Evolutionary conservation across 2,888 invertebrate genomes (phyloP), one percentile per base, ranked within the genome.

Genomic region (Micoletzkya japonica): DNA sequence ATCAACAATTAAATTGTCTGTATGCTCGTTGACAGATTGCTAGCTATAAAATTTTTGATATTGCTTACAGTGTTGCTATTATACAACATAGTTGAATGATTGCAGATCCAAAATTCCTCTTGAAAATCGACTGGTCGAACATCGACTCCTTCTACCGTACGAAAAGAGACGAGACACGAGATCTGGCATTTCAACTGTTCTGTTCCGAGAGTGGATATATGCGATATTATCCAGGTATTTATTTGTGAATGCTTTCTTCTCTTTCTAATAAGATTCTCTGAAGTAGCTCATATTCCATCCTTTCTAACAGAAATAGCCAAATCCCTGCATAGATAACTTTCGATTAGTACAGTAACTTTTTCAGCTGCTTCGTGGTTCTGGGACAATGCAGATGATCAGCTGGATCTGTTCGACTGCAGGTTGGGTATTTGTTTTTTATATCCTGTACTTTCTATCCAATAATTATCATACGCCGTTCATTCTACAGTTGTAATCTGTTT

Each of bases 121-220:
- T 92, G 87, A 94, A 94, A 44, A 93, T 97, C 72, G 89, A 91
- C 85, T 97, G 96, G 95, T 94, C 96, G 0, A 91, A 92, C 86
- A 89, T 88, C 26, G 89, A 98, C 66, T 93, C 95, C n/a, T 74
- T 82, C 28, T 85, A 83, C 64, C 79, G 82, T 39, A 76, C 80
- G 4, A 82, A 85, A 66, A 77, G 83, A n/a, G 84, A 84, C 50
- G 77, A 78, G 30, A 78, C 81, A 20, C 77, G 83, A 39, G 85
- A 85, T 70, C 72, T 85, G 44, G 82, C 82, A 0, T 98, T 96
- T 94, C 98, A 98, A 87, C 96, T 95, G 87, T 98, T 97, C 86
- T 95, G 97, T 36, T 94, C 94, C 78, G 91, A 93, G 37, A 91
- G 92, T 3, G 98, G 98, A 20, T 92, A 97, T 82, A 89, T 98